Conservation (phyloP, 2,113 vertebrate genomes). For the Thamnaconus septentrionalis region DNA sequence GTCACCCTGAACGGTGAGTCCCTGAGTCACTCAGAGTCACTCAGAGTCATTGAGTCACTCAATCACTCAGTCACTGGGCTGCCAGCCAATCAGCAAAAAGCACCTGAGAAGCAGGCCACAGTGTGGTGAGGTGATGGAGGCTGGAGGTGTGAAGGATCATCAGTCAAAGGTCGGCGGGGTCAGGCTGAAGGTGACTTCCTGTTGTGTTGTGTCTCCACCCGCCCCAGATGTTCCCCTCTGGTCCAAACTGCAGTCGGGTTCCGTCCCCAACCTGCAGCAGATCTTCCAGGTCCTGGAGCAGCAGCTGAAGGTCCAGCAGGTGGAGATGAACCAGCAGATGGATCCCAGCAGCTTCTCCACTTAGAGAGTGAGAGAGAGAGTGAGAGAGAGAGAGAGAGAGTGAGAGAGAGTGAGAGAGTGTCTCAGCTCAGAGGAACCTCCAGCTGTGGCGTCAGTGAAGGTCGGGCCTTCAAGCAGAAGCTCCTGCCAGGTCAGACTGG, state of each 20-base stretch:
- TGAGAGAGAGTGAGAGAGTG: background rate
- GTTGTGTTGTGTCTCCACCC: conserved; percentile 3
- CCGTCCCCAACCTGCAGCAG: conserved; percentile 79
- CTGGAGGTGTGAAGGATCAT: too few relatives aligned
- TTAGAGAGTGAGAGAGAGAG: conserved; percentile 24
- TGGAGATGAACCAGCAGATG: conserved; percentile 21
- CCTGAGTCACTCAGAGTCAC: conserved; percentile 4
- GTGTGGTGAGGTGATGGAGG: too few relatives aligned
- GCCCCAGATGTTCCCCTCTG: conserved; percentile 75
- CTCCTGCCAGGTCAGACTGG: too few relatives aligned
- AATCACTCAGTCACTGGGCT: too few relatives aligned
- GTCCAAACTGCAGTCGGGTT: conserved; percentile 80
- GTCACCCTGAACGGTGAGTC: conserved; percentile 72
- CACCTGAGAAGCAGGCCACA: too few relatives aligned
- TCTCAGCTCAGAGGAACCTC: conserved; percentile 25
- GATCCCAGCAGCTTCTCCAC: conserved; percentile 58
- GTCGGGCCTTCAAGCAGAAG: too few relatives aligned
- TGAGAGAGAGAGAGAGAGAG: too few relatives aligned
- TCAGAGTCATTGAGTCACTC: background rate
- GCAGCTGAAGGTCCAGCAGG: conserved; percentile 78
- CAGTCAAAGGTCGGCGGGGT: too few relatives aligned
- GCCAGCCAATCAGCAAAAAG: too few relatives aligned
- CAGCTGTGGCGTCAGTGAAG: too few relatives aligned
- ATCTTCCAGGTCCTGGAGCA: conserved; percentile 78
- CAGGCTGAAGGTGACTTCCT: background rate